Percentiles rank a stretch among this genome's conserved stretches.
Conservation (phyloP, 2,888 invertebrate genomes). For the Melanargia galathea region DNA sequence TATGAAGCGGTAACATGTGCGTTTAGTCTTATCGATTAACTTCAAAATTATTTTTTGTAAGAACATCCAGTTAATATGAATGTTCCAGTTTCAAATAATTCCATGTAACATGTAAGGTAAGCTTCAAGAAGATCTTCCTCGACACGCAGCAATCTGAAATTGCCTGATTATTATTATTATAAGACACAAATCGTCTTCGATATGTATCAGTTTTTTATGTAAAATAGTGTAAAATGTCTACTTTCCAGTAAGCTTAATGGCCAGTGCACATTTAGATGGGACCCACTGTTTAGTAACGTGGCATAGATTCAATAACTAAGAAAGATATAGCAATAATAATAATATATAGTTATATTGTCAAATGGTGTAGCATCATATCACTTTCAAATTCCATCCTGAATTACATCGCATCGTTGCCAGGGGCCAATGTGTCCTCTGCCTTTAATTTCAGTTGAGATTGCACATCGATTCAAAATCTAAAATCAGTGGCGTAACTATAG, state of each 20-base stretch:
- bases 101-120: conserved; percentile 40
- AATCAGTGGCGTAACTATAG: no score
- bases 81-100: conserved; percentile 39
- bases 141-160: conserved; percentile 38
- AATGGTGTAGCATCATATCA: no score
- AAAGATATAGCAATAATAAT: neutral
- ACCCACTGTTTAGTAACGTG: neutral
- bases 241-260: conserved; percentile 67
- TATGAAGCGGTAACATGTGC: neutral
- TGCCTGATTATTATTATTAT: conserved; percentile 27
- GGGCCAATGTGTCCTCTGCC: no score
- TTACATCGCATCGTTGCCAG: no score
- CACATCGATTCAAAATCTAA: neutral
- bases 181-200: conserved; percentile 25
- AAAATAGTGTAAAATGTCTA: conserved; percentile 48
- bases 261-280: conserved; percentile 3
- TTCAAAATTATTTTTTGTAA: conserved; percentile 17
- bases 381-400: no score
- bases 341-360: no score
- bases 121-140: conserved; percentile 38
- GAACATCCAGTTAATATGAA: conserved; percentile 42
- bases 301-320: neutral
- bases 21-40: neutral
- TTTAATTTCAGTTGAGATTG: neutral
- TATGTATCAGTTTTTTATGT: conserved; percentile 35